Evolutionary conservation across 1,140 invertebrate species (phyloP).

Genomic region (Dryas iulia): DNA sequence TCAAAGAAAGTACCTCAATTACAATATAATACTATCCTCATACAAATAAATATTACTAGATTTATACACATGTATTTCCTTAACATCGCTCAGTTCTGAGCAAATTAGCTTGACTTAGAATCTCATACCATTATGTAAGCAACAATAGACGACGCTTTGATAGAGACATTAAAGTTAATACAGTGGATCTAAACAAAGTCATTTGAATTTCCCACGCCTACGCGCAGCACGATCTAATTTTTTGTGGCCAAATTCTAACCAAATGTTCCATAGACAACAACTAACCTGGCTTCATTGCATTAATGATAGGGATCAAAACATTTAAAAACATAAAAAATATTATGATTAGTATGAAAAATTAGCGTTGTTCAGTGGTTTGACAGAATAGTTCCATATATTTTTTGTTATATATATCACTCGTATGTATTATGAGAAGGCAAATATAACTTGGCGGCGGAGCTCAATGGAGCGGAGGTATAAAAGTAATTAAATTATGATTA

Average conservation of each 20-base stretch:
- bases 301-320: conserved; percentile 69
- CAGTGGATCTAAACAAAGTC: conserved; percentile 26
- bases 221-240: conserved; percentile 36
- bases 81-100: background rate
- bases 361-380: too few relatives aligned
- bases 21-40: too few relatives aligned
- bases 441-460: too few relatives aligned
- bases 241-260: conserved; percentile 48
- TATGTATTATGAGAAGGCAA: too few relatives aligned
- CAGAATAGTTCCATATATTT: too few relatives aligned
- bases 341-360: background rate
- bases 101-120: background rate
- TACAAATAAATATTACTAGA: too few relatives aligned
- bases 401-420: too few relatives aligned
- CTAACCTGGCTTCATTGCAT: conserved; percentile 44
- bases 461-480: too few relatives aligned
- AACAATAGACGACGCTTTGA: conserved; percentile 24
- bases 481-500: too few relatives aligned
- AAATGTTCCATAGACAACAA: conserved; percentile 54
- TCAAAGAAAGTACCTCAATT: too few relatives aligned
- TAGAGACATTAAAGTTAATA: conserved; percentile 56
- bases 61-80: background rate
- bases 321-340: conserved; percentile 22
- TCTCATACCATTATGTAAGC: conserved; percentile 11
- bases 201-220: conserved; percentile 61